phyloP scores from a whole-genome alignment of 1,140 invertebrate genomes.

The Rhopalosiphum padi region DNA sequence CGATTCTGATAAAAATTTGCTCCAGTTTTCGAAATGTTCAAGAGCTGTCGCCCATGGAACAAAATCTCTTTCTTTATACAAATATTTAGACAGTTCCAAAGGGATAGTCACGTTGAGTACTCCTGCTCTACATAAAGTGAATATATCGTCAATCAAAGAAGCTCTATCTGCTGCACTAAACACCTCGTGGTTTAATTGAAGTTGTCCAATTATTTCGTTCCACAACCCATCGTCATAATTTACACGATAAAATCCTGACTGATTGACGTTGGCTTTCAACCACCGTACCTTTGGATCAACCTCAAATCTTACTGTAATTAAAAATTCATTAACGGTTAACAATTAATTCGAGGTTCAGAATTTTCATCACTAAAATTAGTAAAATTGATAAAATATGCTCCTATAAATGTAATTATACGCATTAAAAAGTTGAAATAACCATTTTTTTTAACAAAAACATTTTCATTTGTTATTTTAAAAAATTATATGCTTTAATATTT shows the following conservation, averaged over 20 bases:
- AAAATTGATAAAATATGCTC: too few species aligned
- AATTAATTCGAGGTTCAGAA: neutral
- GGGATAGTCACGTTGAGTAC: slow-evolving; percentile 74
- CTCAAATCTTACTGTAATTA: slow-evolving; percentile 71
- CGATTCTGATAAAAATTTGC: slow-evolving; percentile 72
- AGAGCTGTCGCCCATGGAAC: slow-evolving; percentile 78
- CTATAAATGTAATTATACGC: too few species aligned
- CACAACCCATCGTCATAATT: slow-evolving; percentile 83
- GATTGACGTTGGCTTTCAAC: slow-evolving; percentile 87
- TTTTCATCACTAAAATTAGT: neutral
- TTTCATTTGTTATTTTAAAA: too few species aligned
- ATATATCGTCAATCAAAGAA: slow-evolving; percentile 78
- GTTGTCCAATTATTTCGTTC: slow-evolving; percentile 73
- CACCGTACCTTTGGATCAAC: slow-evolving; percentile 72
- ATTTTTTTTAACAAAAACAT: too few species aligned
- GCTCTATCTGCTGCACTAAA: slow-evolving; percentile 77
- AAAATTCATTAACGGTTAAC: neutral
- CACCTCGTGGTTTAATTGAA: slow-evolving; percentile 73
- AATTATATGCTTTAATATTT: too few species aligned
- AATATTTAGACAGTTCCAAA: slow-evolving; percentile 73
- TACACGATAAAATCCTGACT: slow-evolving; percentile 86
- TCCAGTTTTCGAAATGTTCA: slow-evolving; percentile 74
- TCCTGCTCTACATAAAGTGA: slow-evolving; percentile 74
- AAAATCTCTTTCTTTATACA: slow-evolving; percentile 76
- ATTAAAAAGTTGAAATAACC: neutral